Evolutionary conservation across 2,797 vertebrate genomes (phyloP).

Genomic region (Arnoldichthys spilopterus): DNA sequence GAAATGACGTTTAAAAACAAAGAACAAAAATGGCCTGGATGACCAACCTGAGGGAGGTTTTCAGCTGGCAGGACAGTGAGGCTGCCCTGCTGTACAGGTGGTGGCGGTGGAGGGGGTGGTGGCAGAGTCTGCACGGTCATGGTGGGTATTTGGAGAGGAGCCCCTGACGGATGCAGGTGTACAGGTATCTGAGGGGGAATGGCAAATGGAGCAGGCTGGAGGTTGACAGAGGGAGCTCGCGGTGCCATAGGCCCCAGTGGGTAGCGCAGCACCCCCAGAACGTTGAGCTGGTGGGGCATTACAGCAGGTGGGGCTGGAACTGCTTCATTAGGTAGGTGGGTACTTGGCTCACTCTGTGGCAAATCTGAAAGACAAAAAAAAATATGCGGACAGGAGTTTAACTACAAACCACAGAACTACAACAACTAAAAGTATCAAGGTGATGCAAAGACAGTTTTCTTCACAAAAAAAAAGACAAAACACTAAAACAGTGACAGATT

Average conservation of each 20-base stretch:
- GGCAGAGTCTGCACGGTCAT: constrained; percentile 88
- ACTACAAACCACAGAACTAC: not conserved
- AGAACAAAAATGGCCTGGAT: not conserved
- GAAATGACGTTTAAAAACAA: not conserved
- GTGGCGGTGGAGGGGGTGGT: constrained; percentile 93
- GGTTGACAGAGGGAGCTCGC: constrained; percentile 78
- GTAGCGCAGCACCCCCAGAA: constrained; percentile 70
- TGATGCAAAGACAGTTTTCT: too few relatives aligned
- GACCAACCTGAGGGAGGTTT: constrained; percentile 86
- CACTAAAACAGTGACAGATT: too few relatives aligned
- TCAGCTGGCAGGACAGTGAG: constrained; percentile 84
- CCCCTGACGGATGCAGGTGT: constrained; percentile 86
- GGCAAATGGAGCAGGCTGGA: constrained; percentile 84
- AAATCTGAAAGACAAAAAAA: constrained; percentile 77
- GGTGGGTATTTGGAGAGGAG: constrained; percentile 88
- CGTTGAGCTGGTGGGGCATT: constrained; percentile 84
- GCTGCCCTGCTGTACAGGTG: constrained; percentile 89
- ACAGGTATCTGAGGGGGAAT: constrained; percentile 86
- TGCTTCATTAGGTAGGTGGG: constrained; percentile 79
- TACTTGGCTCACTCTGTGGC: constrained; percentile 80
- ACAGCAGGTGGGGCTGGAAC: constrained; percentile 82
- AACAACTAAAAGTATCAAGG: too few relatives aligned
- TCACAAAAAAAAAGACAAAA: too few relatives aligned
- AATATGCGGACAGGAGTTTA: not conserved
- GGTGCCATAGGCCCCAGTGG: constrained; percentile 84